phyloP scores from a whole-genome alignment of 2,888 invertebrate species.

The Patella ulyssiponensis region DNA sequence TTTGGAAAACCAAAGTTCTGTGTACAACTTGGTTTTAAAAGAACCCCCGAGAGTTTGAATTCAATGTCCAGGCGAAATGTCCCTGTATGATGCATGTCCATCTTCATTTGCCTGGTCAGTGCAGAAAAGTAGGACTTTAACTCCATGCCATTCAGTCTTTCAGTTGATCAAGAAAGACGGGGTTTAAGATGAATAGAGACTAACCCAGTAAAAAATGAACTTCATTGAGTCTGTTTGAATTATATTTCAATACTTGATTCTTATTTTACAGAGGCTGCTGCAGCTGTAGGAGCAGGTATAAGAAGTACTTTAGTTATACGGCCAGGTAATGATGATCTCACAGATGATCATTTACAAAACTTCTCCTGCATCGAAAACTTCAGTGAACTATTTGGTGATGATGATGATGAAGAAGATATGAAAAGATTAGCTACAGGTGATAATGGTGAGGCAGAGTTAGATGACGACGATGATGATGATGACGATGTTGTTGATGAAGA shows the following conservation, averaged over 20 bases:
- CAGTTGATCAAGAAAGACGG: too few relatives aligned
- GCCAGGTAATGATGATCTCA: conserved; percentile 84
- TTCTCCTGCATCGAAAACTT: conserved; percentile 65
- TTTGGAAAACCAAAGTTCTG: too few relatives aligned
- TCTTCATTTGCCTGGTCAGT: too few relatives aligned
- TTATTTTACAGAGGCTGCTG: conserved; percentile 82
- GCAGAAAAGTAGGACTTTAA: too few relatives aligned
- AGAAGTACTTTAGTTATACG: conserved; percentile 81
- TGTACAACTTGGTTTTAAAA: too few relatives aligned
- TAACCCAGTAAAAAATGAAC: too few relatives aligned
- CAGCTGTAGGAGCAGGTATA: conserved; percentile 84
- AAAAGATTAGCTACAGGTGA: conserved; percentile 48
- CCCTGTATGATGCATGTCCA: too few relatives aligned
- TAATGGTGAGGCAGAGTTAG: conserved; percentile 47
- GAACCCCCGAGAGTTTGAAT: too few relatives aligned
- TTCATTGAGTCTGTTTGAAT: too few relatives aligned
- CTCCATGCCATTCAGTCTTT: too few relatives aligned
- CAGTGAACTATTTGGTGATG: conserved; percentile 63
- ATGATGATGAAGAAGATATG: conserved; percentile 55
- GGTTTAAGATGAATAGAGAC: too few relatives aligned
- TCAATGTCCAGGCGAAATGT: too few relatives aligned
- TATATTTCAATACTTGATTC: background rate
- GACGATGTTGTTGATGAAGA: conserved; percentile 50
- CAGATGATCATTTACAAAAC: conserved; percentile 74
- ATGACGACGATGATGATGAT: conserved; percentile 47